Conservation (phyloP, 1,140 invertebrate species). For the Trichomalopsis sarcophagae region DNA sequence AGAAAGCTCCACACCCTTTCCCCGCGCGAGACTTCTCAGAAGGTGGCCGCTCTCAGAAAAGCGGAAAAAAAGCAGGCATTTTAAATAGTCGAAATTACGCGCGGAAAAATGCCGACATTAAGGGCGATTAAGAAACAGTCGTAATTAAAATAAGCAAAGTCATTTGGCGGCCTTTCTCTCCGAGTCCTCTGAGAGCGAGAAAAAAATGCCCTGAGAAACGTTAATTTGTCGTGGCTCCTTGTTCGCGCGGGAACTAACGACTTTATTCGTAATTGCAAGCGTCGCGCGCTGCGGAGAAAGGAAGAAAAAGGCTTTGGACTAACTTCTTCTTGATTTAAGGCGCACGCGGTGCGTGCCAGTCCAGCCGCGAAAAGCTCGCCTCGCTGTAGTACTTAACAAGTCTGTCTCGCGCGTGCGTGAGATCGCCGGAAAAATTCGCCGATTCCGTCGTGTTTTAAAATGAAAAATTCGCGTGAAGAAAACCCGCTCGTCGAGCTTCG, state of each 20-base stretch:
- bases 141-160: constrained; percentile 46
- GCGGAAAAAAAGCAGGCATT: constrained; percentile 16
- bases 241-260: constrained; percentile 31
- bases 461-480: background rate
- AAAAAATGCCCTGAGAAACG: constrained; percentile 42
- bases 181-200: background rate
- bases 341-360: no score
- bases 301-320: constrained; percentile 30
- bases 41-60: background rate
- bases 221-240: constrained; percentile 14
- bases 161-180: constrained; percentile 9
- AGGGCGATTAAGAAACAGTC: constrained; percentile 42
- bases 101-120: constrained; percentile 13
- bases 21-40: background rate
- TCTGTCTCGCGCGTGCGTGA: background rate
- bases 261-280: constrained; percentile 48
- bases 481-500: background rate
- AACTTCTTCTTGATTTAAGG: constrained; percentile 38
- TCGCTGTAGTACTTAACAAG: background rate
- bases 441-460: background rate
- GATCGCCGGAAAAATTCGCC: background rate
- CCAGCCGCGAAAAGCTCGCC: background rate
- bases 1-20: background rate
- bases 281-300: background rate
- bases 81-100: background rate